Evolutionary conservation across 2,797 vertebrate species (phyloP).

Genomic region (Phylloscopus collybita): DNA sequence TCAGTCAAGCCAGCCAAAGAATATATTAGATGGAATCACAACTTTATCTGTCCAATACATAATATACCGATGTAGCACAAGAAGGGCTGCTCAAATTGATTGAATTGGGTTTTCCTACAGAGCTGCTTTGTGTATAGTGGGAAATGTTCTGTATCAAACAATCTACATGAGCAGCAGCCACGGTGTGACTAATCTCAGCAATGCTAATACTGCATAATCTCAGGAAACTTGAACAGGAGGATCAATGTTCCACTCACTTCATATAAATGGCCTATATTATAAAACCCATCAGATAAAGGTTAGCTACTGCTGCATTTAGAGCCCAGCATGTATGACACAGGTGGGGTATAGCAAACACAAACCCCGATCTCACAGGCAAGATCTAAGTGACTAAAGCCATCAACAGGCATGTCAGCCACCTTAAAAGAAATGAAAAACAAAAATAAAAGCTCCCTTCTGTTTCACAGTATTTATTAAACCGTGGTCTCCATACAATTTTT

Average conservation of each 20-base stretch:
- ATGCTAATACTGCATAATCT: constrained; percentile 35
- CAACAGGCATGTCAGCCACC: background rate
- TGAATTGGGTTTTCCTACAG: constrained; percentile 51
- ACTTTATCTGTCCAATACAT: constrained; percentile 43
- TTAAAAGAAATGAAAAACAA: background rate
- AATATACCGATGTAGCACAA: constrained; percentile 30
- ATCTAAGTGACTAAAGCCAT: background rate
- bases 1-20: constrained; percentile 49
- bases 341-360: background rate
- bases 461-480: background rate
- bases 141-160: constrained; percentile 44
- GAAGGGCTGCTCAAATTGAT: constrained; percentile 59
- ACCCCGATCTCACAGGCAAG: background rate
- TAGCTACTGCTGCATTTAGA: background rate
- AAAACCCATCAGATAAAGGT: background rate
- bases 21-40: constrained; percentile 63
- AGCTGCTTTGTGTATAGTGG: constrained; percentile 19
- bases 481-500: background rate
- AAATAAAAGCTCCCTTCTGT: background rate
- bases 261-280: background rate
- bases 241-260: constrained; percentile 33
- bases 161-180: constrained; percentile 29
- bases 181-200: constrained; percentile 41
- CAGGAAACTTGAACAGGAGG: constrained; percentile 35
- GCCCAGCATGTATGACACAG: background rate